Percentiles rank a stretch among this genome's conserved stretches.
These are phyloP conservation scores for Hemistola chrysoprasaria DNA, from an alignment of 2,888 invertebrate species.

Conservation along the genomic window DNA sequence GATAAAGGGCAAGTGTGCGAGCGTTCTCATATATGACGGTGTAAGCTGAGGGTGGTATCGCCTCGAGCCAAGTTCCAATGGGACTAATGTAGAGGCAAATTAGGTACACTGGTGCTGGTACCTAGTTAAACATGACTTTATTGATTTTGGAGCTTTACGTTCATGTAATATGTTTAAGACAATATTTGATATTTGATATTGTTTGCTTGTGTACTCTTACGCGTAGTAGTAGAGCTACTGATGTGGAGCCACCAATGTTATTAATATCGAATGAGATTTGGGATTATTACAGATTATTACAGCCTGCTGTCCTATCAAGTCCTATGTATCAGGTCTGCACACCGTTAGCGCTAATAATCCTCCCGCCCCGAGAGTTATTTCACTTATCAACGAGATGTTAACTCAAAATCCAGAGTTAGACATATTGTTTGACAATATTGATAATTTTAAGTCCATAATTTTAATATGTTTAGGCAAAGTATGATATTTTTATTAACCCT, in stretches of 20 bases:
- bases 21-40: constrained; percentile 13
- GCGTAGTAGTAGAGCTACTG: constrained; percentile 14
- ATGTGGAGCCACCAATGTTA: constrained; percentile 14
- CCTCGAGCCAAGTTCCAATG: constrained; percentile 39
- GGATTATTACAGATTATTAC: constrained; percentile 18
- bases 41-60: constrained; percentile 35
- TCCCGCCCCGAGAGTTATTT: no score
- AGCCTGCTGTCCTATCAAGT: no score
- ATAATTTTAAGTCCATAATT: no score
- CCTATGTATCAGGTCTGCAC: no score
- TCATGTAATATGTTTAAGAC: constrained; percentile 45
- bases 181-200: constrained; percentile 51
- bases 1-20: constrained; percentile 11
- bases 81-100: constrained; percentile 48
- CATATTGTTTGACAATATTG: no score
- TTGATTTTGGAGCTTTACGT: constrained; percentile 53
- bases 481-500: no score
- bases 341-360: no score
- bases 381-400: no score
- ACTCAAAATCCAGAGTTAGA: no score
- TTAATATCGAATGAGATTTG: constrained; percentile 24
- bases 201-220: constrained; percentile 33
- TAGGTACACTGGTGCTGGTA: constrained; percentile 34
- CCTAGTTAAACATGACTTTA: constrained; percentile 57
- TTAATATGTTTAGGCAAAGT: no score